phyloP scores from a whole-genome alignment of 1,140 invertebrate species.

The Rhagoletis pomonella region DNA sequence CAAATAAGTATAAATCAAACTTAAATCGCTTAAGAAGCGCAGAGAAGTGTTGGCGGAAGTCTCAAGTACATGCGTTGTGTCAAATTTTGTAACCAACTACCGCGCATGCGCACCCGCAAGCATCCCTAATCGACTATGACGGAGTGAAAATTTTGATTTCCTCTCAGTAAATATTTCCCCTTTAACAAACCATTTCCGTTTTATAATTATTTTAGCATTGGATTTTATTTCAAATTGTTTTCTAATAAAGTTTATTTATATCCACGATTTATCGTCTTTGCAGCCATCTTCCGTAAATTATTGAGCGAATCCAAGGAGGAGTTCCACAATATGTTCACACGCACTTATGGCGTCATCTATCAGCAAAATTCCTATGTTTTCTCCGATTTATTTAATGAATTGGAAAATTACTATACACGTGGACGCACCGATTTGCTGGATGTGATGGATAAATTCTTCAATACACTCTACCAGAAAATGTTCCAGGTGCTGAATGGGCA shows the following conservation, averaged over 20 bases:
- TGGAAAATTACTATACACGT: constrained; percentile 91
- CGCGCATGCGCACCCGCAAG: background rate
- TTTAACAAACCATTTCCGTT: background rate
- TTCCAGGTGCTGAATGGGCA: constrained; percentile 95
- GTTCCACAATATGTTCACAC: constrained; percentile 95
- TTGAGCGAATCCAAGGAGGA: constrained; percentile 87
- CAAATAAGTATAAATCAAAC: background rate
- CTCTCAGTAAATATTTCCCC: background rate
- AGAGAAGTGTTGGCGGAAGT: background rate
- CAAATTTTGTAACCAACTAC: background rate
- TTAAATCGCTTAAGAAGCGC: constrained; percentile 22
- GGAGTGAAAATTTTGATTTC: background rate
- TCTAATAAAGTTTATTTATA: background rate
- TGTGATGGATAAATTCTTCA: constrained; percentile 95
- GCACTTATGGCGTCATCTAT: constrained; percentile 96
- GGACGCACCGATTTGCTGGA: constrained; percentile 88
- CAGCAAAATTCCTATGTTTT: constrained; percentile 95
- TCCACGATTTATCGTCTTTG: constrained; percentile 61
- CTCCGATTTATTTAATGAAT: constrained; percentile 90
- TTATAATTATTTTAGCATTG: background rate
- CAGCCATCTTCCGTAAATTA: constrained; percentile 92
- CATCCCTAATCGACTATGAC: background rate
- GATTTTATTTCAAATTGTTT: background rate
- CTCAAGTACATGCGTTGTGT: background rate
- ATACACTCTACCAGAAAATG: constrained; percentile 95